Conservation (phyloP, 2,888 invertebrate species). For the Rhaphigaster nebulosa region DNA sequence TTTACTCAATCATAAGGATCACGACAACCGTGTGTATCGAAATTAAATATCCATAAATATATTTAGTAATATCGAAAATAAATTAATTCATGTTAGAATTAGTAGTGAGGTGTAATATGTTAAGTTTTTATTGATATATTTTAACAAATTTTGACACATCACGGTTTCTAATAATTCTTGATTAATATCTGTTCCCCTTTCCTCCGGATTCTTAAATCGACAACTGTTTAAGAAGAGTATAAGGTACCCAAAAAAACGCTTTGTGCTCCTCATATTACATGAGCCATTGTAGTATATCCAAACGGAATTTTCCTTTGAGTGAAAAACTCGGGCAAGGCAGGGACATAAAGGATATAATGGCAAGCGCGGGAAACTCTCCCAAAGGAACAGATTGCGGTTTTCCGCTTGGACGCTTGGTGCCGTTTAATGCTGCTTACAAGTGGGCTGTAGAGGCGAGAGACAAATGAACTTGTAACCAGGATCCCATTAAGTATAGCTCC, state of each 20-base stretch:
- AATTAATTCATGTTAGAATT: too few relatives aligned
- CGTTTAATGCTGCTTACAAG: background rate
- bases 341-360: background rate
- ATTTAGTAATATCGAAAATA: too few relatives aligned
- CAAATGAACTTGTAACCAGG: slow-evolving; percentile 25
- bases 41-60: too few relatives aligned
- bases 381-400: slow-evolving; percentile 32
- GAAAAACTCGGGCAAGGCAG: background rate
- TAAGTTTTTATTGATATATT: too few relatives aligned
- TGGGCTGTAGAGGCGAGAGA: background rate
- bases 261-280: background rate
- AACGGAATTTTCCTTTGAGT: slow-evolving; percentile 30
- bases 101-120: too few relatives aligned
- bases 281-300: background rate
- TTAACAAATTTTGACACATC: too few relatives aligned
- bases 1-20: too few relatives aligned
- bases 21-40: too few relatives aligned
- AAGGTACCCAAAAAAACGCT: background rate
- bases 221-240: background rate
- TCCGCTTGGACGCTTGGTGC: slow-evolving; percentile 17
- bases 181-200: background rate
- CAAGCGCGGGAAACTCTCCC: background rate
- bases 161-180: background rate
- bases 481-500: background rate
- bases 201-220: background rate